Evolutionary conservation across 1,140 invertebrate genomes (phyloP), one percentile per base, ranked within the genome.

Genomic region (Bombus picipes): DNA sequence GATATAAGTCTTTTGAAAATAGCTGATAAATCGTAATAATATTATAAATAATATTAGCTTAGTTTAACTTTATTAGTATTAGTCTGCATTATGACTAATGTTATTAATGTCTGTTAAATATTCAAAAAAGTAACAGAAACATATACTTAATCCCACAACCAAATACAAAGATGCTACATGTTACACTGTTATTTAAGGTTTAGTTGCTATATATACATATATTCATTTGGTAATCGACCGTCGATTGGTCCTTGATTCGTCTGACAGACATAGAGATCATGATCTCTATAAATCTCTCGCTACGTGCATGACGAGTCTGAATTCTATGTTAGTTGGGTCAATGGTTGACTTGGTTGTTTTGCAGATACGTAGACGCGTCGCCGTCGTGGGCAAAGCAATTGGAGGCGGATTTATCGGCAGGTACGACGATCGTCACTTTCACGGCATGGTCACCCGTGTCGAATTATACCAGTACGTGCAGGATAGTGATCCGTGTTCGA

Each of bases 371-470:
- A 32, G 95, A 96, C 32, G 95, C 96, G 3, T 93, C 95, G 65
- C 97, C 97, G 34, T 79, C 93, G 9, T 97, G 97, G 97, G 97
- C 95, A 0, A 97, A 96, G 89, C 94, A 96, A 83, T 94, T 97
- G 80, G 96, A 96, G 86, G 96, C 95, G 71, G 96, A 96, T 90
- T 93, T 97, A 72, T 94, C 95, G 25, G 93, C 96, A 8, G 97
- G 97, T 37, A 94, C 94, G 10, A 96, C 96, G 62, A 93, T 95
- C 85, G 94, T 97, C 65, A 95, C 94, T 37, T 97, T 97, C 92
- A 95, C 95, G n/a, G 97, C 96, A 1, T 93, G 94, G 74, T 96
- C 96, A 88, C 96, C 97, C 4, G 87, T 95, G 53, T 95, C 96
- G 39, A 96, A 96, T 84, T 95, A 95, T 74, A 95, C 95, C 5